Conservation (phyloP, 1,140 invertebrate genomes). For the Drosophila nasuta region DNA sequence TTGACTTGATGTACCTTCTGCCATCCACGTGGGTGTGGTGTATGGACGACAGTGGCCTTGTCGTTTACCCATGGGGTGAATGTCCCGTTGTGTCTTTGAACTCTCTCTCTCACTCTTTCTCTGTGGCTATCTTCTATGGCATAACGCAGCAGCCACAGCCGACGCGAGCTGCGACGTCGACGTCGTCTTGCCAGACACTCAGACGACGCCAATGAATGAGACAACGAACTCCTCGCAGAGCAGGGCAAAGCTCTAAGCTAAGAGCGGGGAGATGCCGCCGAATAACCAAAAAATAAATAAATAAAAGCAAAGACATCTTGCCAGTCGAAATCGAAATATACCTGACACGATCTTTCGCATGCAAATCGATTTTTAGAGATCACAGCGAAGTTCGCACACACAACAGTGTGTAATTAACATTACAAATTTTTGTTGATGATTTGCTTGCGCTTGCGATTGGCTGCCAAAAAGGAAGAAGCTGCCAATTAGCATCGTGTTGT, state of each 20-base stretch:
- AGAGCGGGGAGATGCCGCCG: slow-evolving; percentile 44
- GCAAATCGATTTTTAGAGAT: slow-evolving; percentile 57
- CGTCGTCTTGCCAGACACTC: slow-evolving; percentile 68
- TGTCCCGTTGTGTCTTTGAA: slow-evolving; percentile 82
- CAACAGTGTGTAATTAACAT: slow-evolving; percentile 61
- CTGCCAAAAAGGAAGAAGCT: slow-evolving; percentile 49
- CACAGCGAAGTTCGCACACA: slow-evolving; percentile 30
- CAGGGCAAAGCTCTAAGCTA: not conserved
- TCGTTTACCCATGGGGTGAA: slow-evolving; percentile 72
- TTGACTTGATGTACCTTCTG: slow-evolving; percentile 47
- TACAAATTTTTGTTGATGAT: slow-evolving; percentile 67
- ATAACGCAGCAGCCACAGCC: slow-evolving; percentile 48
- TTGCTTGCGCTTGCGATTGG: not conserved
- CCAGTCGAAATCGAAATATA: slow-evolving; percentile 74
- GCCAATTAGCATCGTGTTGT: slow-evolving; percentile 64
- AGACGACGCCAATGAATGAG: slow-evolving; percentile 79
- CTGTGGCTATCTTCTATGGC: slow-evolving; percentile 55
- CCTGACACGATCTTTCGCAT: slow-evolving; percentile 77
- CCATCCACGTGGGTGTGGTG: slow-evolving; percentile 61
- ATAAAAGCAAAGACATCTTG: slow-evolving; percentile 43
- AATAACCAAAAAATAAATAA: slow-evolving; percentile 35
- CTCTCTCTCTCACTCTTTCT: slow-evolving; percentile 49
- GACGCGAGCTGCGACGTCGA: slow-evolving; percentile 12
- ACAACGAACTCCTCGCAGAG: slow-evolving; percentile 64
- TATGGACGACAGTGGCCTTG: slow-evolving; percentile 66